A percentile compares a stretch with the other conserved stretches of the same genome.
Conservation (phyloP, 2,113 vertebrate species). For the Baryphthengus martii region DNA sequence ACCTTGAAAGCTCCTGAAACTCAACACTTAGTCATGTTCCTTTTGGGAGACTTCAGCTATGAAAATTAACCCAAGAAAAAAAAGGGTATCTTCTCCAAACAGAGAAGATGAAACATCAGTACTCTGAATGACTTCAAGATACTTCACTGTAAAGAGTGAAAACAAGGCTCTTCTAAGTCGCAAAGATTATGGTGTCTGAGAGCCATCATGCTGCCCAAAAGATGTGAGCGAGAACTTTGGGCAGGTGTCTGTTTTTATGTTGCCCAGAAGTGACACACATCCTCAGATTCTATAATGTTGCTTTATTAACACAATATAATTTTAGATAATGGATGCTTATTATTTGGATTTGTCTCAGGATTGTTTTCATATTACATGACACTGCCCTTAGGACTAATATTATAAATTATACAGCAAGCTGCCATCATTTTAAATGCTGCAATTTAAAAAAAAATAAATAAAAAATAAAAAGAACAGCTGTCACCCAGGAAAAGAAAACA, state of each 20-base stretch:
- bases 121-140: background rate
- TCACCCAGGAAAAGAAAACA: background rate
- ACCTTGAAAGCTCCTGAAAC: background rate
- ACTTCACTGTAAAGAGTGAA: background rate
- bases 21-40: background rate
- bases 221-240: background rate
- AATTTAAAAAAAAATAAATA: background rate
- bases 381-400: slow-evolving; percentile 38
- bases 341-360: slow-evolving; percentile 4
- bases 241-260: background rate
- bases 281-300: background rate
- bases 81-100: background rate
- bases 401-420: slow-evolving; percentile 45
- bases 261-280: background rate
- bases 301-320: background rate
- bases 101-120: background rate
- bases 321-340: slow-evolving; percentile 2
- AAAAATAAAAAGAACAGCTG: background rate
- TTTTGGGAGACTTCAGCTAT: background rate
- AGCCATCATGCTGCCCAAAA: background rate
- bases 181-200: background rate
- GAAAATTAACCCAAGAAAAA: background rate
- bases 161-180: background rate
- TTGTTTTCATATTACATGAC: background rate
- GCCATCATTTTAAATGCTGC: slow-evolving; percentile 5